These are phyloP conservation scores for Drosophila tanythrix DNA, from an alignment of 2,888 invertebrate species.

Conservation along the genomic window DNA sequence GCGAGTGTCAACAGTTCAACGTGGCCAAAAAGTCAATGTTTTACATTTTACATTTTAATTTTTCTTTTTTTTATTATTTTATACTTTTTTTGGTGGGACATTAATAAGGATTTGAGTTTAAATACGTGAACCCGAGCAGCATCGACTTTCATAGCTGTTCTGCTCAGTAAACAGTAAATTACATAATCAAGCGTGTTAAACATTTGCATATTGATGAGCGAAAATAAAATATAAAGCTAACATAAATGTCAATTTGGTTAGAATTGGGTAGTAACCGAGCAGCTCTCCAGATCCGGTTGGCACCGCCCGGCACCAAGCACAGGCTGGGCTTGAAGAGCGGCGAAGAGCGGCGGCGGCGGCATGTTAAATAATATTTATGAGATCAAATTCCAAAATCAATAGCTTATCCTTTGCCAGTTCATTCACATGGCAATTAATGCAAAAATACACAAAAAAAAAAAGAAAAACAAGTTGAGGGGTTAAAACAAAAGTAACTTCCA, in stretches of 20 bases:
- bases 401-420: constrained; percentile 76
- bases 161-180: constrained; percentile 56
- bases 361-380: constrained; percentile 47
- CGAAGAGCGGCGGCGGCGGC: constrained; percentile 2
- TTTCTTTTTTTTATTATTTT: not conserved
- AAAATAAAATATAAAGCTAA: constrained; percentile 61
- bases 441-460: not conserved
- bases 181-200: constrained; percentile 61
- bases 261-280: constrained; percentile 42
- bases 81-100: constrained; percentile 25
- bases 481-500: constrained; percentile 15
- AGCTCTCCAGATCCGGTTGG: constrained; percentile 77
- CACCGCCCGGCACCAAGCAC: constrained; percentile 73
- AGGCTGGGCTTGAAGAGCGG: constrained; percentile 3
- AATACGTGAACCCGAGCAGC: constrained; percentile 35
- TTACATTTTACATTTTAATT: constrained; percentile 9
- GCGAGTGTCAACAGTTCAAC: constrained; percentile 64
- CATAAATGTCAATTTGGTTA: constrained; percentile 58
- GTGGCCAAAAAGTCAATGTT: constrained; percentile 64
- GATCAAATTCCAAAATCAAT: constrained; percentile 25
- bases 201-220: constrained; percentile 76
- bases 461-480: not conserved
- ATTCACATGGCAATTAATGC: constrained; percentile 73
- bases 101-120: constrained; percentile 59
- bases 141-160: constrained; percentile 10